A percentile compares a stretch with the other conserved stretches of the same genome.
Evolutionary conservation across 2,888 invertebrate genomes (phyloP).

Genomic region (Tuberolachnus salignus): DNA sequence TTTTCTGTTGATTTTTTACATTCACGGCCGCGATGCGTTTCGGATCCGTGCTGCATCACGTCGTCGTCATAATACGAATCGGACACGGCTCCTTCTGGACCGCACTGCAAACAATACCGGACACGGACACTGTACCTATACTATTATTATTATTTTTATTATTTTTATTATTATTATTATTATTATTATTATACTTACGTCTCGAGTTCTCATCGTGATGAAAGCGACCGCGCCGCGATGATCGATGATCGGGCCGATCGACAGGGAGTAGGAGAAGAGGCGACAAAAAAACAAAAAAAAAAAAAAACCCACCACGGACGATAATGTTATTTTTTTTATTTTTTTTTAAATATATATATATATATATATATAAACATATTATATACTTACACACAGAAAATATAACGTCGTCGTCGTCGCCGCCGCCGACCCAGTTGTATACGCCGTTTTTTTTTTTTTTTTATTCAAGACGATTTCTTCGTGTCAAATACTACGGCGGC

Average conservation of each 20-base stretch:
- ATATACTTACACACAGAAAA: neutral
- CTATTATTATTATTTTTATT: neutral
- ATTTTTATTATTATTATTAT: neutral
- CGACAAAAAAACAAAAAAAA: neutral
- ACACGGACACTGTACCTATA: neutral
- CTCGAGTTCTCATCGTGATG: constrained; percentile 28
- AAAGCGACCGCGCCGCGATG: constrained; percentile 13
- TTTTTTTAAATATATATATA: too few relatives aligned
- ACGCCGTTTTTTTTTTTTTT: neutral
- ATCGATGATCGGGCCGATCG: constrained; percentile 4
- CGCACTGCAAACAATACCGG: constrained; percentile 34
- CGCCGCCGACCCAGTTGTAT: constrained; percentile 30
- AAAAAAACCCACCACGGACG: neutral
- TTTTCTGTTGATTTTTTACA: too few relatives aligned
- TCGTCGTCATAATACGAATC: constrained; percentile 25
- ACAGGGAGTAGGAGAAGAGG: neutral
- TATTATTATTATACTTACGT: neutral
- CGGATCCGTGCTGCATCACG: neutral
- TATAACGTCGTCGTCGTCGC: too few relatives aligned
- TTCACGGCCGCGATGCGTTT: constrained; percentile 53
- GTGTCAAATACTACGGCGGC: neutral
- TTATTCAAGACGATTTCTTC: neutral
- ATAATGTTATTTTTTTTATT: neutral
- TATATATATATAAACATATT: too few relatives aligned
- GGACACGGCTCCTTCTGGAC: constrained; percentile 46